Base-by-base conservation (phyloP, 92 coral and sea anemone species). In the Porites rus region DNA sequence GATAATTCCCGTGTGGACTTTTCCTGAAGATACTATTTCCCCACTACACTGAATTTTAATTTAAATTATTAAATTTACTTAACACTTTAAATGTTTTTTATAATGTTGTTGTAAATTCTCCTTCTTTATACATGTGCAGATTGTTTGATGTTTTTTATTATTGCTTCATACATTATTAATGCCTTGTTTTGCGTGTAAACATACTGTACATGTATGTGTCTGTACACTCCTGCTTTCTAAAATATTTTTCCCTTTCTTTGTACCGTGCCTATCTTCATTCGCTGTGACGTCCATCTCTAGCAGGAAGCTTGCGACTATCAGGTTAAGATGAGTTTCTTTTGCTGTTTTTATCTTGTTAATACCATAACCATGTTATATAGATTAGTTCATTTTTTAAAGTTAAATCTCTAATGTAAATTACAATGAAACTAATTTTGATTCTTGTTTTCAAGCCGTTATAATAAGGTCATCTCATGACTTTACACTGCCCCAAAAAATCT, bases 221-320 rank as follows among this genome's bases (percentile, higher is more conserved):
- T 87, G 88, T 84, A 18, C 65, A 59, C 81, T 72, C 87, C 62
- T n/a, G 79, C 79, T 73, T 72, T 83, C 87, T 83, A 83, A 83
- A 83, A 62, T 88, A 91, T 92, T 84, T 82, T 66, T 89, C 75
- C 91, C 75, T 92, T 74, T 65, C 86, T 80, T 84, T 84, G 75
- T 84, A 75, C 67, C 51, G 75, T 64, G 83, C 83, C 83, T 65
- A 51, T 65, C 81, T 67, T 77, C 88, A 65, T 88, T 77, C 64
- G 83, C 82, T 80, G 78, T 25, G 88, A 72, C 62, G 77, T 52
- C 66, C 91, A 65, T 18, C 75, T 88, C 69, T 85, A 78, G 70
- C 90, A 83, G 93, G 98, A 93, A 84, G 94, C 88, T 87, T 88
- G 92, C 93, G 96, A 93, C 93, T 92, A 88, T 92, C 95, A 94